phyloP scores from a whole-genome alignment of 2,888 invertebrate species.

The Dastarcus helophoroides region DNA sequence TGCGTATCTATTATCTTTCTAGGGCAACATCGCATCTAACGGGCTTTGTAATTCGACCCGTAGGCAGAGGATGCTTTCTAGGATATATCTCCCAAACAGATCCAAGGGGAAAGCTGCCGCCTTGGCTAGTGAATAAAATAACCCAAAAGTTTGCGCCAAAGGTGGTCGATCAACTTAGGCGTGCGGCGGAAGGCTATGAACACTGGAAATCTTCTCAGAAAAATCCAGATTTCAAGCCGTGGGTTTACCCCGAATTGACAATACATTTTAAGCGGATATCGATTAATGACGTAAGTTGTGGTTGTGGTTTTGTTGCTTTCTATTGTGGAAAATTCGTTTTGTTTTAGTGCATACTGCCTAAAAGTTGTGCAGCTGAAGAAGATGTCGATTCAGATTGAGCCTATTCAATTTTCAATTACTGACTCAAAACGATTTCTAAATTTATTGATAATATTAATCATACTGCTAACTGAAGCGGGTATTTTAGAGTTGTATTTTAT shows the following conservation, averaged over 20 bases:
- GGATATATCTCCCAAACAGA: slow-evolving; percentile 86
- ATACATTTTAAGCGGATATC: slow-evolving; percentile 59
- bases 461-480: too few relatives aligned
- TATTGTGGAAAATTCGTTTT: too few relatives aligned
- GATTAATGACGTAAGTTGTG: slow-evolving; percentile 56
- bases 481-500: too few relatives aligned
- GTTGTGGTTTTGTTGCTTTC: too few relatives aligned
- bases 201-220: slow-evolving; percentile 68
- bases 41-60: slow-evolving; percentile 56
- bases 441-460: too few relatives aligned
- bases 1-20: not conserved
- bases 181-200: slow-evolving; percentile 71
- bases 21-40: slow-evolving; percentile 52
- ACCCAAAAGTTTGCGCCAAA: slow-evolving; percentile 81
- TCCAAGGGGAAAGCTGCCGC: slow-evolving; percentile 75
- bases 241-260: slow-evolving; percentile 75
- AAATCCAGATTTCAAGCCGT: slow-evolving; percentile 69
- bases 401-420: too few relatives aligned
- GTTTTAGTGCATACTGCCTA: too few relatives aligned
- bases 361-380: too few relatives aligned
- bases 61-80: slow-evolving; percentile 57
- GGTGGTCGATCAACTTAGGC: slow-evolving; percentile 68
- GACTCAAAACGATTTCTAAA: too few relatives aligned
- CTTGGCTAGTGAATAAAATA: slow-evolving; percentile 81
- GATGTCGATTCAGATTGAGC: too few relatives aligned